phyloP scores from a whole-genome alignment of 2,888 invertebrate species.

The Phalera bucephala region DNA sequence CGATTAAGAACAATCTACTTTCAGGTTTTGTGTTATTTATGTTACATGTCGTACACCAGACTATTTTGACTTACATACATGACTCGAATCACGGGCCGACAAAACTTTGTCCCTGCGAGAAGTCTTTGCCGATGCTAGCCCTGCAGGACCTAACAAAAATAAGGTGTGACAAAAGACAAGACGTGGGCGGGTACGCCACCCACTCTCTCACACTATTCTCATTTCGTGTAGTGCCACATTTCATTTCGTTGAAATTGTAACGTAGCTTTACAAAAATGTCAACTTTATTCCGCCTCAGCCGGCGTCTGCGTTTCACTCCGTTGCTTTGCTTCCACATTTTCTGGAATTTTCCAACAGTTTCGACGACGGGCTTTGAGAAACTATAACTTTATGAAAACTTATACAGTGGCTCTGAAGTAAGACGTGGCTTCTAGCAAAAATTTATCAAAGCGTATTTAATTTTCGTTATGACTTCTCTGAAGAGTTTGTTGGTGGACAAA shows the following conservation, averaged over 20 bases:
- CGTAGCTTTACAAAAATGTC: conserved; percentile 83
- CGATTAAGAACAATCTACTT: no score
- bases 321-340: conserved; percentile 77
- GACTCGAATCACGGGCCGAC: no score
- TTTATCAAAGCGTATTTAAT: conserved; percentile 81
- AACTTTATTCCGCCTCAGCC: conserved; percentile 81
- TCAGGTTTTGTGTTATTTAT: no score
- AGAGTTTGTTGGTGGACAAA: conserved; percentile 33
- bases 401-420: conserved; percentile 68
- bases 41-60: no score
- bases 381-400: conserved; percentile 81
- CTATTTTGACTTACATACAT: no score
- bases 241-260: conserved; percentile 82
- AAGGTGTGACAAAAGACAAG: conserved; percentile 31
- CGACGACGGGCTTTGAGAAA: conserved; percentile 2
- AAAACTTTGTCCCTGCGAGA: no score
- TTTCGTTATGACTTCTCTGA: conserved; percentile 75
- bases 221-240: conserved; percentile 81
- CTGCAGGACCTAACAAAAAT: conserved; percentile 58
- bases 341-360: conserved; percentile 1
- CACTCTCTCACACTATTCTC: conserved; percentile 71
- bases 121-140: no score
- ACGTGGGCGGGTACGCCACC: conserved; percentile 15
- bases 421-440: conserved; percentile 77
- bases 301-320: conserved; percentile 71